Base-by-base conservation (phyloP, 2,113 vertebrate genomes). In the Amazona guildingii region DNA sequence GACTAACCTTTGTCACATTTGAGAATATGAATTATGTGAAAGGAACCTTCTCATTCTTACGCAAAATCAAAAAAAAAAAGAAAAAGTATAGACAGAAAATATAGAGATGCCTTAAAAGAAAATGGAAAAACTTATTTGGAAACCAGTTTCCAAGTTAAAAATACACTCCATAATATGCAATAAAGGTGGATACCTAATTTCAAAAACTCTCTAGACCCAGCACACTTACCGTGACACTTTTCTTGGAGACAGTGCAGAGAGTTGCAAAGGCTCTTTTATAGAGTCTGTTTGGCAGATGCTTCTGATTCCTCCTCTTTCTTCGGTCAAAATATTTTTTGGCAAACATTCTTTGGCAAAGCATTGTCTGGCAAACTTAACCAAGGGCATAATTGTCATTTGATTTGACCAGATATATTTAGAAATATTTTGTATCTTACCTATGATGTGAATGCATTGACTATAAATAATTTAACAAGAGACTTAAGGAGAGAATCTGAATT, bases 341-440 rank as follows among this genome's bases (percentile, higher is more conserved):
- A 97, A 95, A 86, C 80, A 95, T 96, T 97, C 82, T 97, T 97
- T 98, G 97, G 98, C 35, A 97, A 97, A 97, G 97, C 95, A 97
- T 97, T 95, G 97, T 97, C 94, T 98, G 98, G 98, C 98, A 98
- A 95, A 97, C 95, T 90, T 80, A 93, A 81, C 81, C 92, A 95
- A 96, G 90, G 49, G 35, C 98, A 98, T 97, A 97, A 92, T 92
- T 87, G 70, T 92, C 43, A 77, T 92, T 92, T 92, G 90, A 98
- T 97, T 97, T 96, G 94, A 87, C 92, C 89, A 86, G 97, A 97
- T 98, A 98, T 98, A 98, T 97, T 98, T 98, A 98, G 98, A 98
- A 96, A 95, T 96, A 94, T 97, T 98, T 95, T 95, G 73, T 97
- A 95, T 97, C 97, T 96, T 92, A 96, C 97, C 97, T 93, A 97